Evolutionary conservation across 2,888 invertebrate species (phyloP), one percentile per base, ranked within the genome.

Genomic region (Spodoptera picta): DNA sequence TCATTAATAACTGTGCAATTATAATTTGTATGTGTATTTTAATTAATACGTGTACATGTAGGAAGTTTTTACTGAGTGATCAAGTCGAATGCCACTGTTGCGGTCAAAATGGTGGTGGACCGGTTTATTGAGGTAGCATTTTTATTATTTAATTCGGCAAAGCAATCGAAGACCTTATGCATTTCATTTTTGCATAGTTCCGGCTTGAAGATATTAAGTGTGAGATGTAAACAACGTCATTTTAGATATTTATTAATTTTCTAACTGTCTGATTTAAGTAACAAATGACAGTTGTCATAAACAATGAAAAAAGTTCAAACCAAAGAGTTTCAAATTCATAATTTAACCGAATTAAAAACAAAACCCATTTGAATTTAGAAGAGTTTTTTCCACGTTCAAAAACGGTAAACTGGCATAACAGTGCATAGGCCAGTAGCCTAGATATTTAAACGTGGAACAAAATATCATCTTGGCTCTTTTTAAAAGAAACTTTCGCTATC

Each of bases 61-160:
- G 72, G 80, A 76, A 80, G 74, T 77, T 77, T 73, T 67, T 79
- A 36, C 36, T 57, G 70, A 77, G 80, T 80, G 80, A 49, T 74
- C 60, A 66, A 76, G 43, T 69, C 52, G 68, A 70, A 71, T 77
- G 80, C 69, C 75, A 69, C 55, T 77, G 72, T 67, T 70, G 67
- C 71, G 68, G 57, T 66, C 77, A 79, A 80, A 79, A 79, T 81
- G 78, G 79, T 80, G 65, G 77, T 60, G 64, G 64, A 80, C 80
- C 80, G 80, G 80, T 80, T 80, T 75, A 61, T 60, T 50, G 56
- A 69, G 67, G 65, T 68, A 68, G 67, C 60, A 31, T 69, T 73
- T 69, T 73, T 69, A 66, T 67, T 70, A 72, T 62, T 63, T 47
- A 57, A 48, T 54, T 47, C 24, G 14, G 14, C 9, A 51, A 42